Percentiles rank a stretch among this genome's conserved stretches.
phyloP scores from a whole-genome alignment of 2,113 vertebrate species.

The Grantiella picta region DNA sequence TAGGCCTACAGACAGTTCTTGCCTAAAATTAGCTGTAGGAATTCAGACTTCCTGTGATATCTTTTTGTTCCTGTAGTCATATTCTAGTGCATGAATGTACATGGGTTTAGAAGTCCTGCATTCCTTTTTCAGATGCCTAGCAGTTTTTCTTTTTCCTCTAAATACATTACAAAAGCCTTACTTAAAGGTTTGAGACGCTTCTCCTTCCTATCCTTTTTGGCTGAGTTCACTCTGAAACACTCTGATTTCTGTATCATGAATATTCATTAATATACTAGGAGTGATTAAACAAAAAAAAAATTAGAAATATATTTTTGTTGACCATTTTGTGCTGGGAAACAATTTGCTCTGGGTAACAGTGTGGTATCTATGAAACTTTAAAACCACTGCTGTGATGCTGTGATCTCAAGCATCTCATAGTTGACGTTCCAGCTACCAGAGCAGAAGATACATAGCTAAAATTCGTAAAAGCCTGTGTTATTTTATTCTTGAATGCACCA shows the following conservation, averaged over 20 bases:
- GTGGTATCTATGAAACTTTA: neutral
- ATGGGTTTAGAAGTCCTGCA: neutral
- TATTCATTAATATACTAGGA: neutral
- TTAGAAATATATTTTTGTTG: neutral
- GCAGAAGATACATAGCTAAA: neutral
- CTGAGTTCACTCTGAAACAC: neutral
- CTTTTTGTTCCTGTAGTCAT: neutral
- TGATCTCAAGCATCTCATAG: neutral
- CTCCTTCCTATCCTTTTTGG: neutral
- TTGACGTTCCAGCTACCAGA: accelerated
- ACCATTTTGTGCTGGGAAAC: neutral
- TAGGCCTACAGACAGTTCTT: neutral
- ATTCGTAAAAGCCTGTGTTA: neutral
- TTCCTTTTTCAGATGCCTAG: neutral
- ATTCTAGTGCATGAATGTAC: neutral
- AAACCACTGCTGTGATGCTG: neutral
- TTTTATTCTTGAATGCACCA: neutral
- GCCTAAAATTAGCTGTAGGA: neutral
- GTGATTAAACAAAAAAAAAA: neutral
- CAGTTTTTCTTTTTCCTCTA: neutral
- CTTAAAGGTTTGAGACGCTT: neutral
- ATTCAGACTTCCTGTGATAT: neutral
- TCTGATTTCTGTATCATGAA: neutral
- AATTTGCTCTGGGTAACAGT: neutral
- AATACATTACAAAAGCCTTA: neutral